Base-by-base conservation (phyloP, 2,797 vertebrate species). In the Remorina albescens region DNA sequence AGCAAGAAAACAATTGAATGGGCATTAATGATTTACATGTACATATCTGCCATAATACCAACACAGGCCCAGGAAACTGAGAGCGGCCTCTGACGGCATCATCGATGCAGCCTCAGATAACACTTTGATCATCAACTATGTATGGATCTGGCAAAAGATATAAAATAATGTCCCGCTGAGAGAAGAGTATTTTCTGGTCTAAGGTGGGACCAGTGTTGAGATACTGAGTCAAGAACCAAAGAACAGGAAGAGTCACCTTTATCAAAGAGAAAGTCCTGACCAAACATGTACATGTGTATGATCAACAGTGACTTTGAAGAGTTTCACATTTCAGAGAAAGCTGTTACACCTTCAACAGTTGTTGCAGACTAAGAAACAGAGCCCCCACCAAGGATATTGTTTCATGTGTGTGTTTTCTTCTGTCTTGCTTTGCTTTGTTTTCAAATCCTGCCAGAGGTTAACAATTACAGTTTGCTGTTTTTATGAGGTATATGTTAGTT, bases 21-120 rank as follows among this genome's bases (percentile, higher is more conserved):
- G 76, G 71, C 87, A 92, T 95, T 88, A 94, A 94, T 90, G 84
- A 94, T 94, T 94, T 78, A 94, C 78, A 83, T 71, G 67, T 92
- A 93, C 92, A 94, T 93, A 93, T 92, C 90, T 93, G 81, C 81
- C 85, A 91, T 93, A 92, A 93, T 93, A 91, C 90, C 90, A 93
- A 91, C 86, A 91, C 87, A 85, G 91, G 86, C 83, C 64, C 76
- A 83, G 88, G 90, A 84, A 90, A 90, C 89, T 79, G 90, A 90
- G 86, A 93, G 85, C 85, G 67, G 90, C 73, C 84, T 87, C 90
- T 88, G 77, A 86, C 92, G 92, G 90, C 90, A 87, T 90, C 90
- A 92, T 56, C 67, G 92, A 93, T 90, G 86, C 55, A 86, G 91
- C 88, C 86, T 93, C 91, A 90, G 90, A 91, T 93, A 93, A 93